phyloP scores from a whole-genome alignment of 2,113 vertebrate species.

The Anhinga rufa region DNA sequence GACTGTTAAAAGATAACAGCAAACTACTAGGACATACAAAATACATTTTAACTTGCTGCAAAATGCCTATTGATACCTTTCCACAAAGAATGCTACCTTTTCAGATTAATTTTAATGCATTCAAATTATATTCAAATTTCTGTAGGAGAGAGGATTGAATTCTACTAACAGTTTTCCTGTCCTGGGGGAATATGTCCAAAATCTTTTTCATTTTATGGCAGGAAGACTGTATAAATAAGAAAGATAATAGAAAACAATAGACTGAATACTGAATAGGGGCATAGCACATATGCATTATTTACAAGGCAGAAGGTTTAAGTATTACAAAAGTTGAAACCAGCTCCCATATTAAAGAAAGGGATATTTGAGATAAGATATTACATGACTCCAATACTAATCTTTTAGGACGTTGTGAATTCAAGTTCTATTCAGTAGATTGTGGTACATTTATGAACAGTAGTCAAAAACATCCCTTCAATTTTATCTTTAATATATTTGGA shows the following conservation, averaged over 20 bases:
- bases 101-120: constrained; percentile 26
- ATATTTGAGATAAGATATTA: not conserved
- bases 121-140: constrained; percentile 33
- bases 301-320: not conserved
- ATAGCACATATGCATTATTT: constrained; percentile 34
- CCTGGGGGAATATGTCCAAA: not conserved
- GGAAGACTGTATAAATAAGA: not conserved
- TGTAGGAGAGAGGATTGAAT: not conserved
- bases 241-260: constrained; percentile 14
- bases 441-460: not conserved
- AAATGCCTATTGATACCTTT: not conserved
- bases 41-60: not conserved
- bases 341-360: not conserved
- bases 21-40: not conserved
- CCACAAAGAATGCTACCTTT: not conserved
- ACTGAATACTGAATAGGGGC: not conserved
- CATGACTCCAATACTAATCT: not conserved
- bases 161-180: not conserved
- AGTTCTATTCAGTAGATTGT: not conserved
- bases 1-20: not conserved
- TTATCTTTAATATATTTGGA: not conserved
- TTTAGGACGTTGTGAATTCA: not conserved
- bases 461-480: not conserved
- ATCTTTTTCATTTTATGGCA: not conserved
- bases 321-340: not conserved